Percentiles rank a stretch among this genome's conserved stretches.
Evolutionary conservation across 2,888 invertebrate species (phyloP).

Genomic region (Dimorphilus gyrociliatus): DNA sequence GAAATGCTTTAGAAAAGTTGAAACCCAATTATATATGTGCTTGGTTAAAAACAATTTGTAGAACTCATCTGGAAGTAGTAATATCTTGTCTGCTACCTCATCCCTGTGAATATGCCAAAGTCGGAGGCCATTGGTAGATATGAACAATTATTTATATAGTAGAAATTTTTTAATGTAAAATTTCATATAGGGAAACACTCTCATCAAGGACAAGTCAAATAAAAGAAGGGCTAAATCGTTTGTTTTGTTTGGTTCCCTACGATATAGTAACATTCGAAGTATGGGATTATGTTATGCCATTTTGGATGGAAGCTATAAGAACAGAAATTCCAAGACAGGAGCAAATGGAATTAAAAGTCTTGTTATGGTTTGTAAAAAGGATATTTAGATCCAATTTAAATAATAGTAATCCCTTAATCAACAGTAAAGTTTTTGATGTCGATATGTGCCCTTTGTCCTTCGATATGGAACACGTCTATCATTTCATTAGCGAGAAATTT

Average conservation of each 20-base stretch:
- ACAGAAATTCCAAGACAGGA: constrained; percentile 54
- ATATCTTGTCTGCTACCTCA: constrained; percentile 84
- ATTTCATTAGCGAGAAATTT: constrained; percentile 73
- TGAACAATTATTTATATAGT: neutral
- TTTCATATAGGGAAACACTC: constrained; percentile 34
- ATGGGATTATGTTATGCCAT: constrained; percentile 97
- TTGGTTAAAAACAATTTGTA: constrained; percentile 71
- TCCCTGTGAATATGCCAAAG: constrained; percentile 82
- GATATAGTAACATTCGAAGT: constrained; percentile 80
- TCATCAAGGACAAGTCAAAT: constrained; percentile 58
- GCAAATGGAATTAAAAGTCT: constrained; percentile 61
- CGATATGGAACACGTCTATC: constrained; percentile 81
- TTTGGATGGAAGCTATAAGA: constrained; percentile 92
- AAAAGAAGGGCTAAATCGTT: constrained; percentile 78
- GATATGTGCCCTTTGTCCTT: constrained; percentile 88
- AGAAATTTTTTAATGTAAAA: constrained; percentile 4
- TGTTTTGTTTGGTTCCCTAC: constrained; percentile 91
- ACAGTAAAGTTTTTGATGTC: constrained; percentile 83
- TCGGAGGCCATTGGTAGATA: constrained; percentile 77
- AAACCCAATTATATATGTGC: constrained; percentile 80
- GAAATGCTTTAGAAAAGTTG: constrained; percentile 71
- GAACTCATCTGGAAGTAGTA: constrained; percentile 69
- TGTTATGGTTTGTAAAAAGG: constrained; percentile 45
- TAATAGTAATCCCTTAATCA: constrained; percentile 6
- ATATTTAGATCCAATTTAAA: neutral